Percentiles rank a stretch among this genome's conserved stretches.
Conservation (phyloP, 2,113 vertebrate genomes). For the Colius striatus region DNA sequence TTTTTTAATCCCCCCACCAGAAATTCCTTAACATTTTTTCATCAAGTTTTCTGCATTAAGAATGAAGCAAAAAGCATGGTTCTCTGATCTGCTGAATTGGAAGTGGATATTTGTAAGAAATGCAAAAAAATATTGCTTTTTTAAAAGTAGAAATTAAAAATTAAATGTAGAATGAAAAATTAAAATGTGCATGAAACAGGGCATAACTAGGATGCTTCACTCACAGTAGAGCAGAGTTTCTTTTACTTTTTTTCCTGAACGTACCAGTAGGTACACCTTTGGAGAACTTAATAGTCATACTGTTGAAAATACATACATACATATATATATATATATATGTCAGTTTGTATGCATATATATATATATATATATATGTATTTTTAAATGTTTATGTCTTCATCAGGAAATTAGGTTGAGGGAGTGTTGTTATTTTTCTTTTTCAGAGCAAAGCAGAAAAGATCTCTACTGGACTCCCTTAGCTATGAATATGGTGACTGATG, state of each 20-base stretch:
- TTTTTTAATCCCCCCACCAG: not conserved
- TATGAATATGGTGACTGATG: not conserved
- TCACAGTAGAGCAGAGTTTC: rapidly evolving
- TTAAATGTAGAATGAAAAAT: not conserved
- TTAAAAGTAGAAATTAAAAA: not conserved
- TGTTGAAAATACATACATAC: not conserved
- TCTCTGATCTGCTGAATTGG: not conserved
- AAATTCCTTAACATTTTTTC: not conserved
- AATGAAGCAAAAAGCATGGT: not conserved
- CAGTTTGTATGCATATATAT: not conserved
- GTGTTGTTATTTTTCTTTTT: not conserved
- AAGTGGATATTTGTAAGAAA: not conserved
- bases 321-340: not conserved
- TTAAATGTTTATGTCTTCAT: not conserved
- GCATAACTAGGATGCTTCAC: not conserved
- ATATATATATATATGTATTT: rapidly evolving
- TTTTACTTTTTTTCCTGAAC: not conserved
- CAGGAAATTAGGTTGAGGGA: not conserved
- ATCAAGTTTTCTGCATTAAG: not conserved
- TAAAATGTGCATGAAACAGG: not conserved
- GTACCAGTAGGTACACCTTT: rapidly evolving
- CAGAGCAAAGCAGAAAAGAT: not conserved
- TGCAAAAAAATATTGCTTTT: rapidly evolving
- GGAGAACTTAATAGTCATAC: not conserved
- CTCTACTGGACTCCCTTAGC: not conserved